A percentile compares a stretch with the other conserved stretches of the same genome.
Evolutionary conservation across 2,888 invertebrate species (phyloP).

Genomic region (Nesidiocoris tenuis): DNA sequence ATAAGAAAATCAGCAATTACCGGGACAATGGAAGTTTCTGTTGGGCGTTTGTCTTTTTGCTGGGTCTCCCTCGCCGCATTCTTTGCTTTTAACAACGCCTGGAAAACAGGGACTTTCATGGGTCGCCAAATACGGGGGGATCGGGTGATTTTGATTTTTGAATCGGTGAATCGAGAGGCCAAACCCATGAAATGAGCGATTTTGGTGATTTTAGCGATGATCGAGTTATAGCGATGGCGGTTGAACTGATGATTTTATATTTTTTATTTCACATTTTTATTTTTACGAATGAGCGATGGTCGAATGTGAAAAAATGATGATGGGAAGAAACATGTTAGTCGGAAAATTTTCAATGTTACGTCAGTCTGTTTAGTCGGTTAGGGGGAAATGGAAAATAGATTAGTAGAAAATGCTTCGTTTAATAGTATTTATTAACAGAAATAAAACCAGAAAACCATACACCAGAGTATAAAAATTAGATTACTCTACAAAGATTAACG

Average conservation of each 20-base stretch:
- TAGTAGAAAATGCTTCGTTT: slow-evolving; percentile 22
- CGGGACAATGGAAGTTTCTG: slow-evolving; percentile 13
- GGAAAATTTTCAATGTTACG: too few species aligned
- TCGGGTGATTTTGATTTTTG: neutral
- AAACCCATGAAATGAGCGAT: neutral
- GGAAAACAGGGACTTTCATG: slow-evolving; percentile 43
- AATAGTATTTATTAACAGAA: slow-evolving; percentile 28
- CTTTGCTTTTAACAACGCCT: slow-evolving; percentile 48
- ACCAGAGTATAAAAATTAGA: slow-evolving; percentile 16
- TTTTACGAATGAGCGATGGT: too few species aligned
- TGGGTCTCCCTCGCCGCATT: slow-evolving; percentile 45
- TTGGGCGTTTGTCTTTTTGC: slow-evolving; percentile 28
- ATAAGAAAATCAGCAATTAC: slow-evolving; percentile 29
- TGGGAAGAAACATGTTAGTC: too few species aligned
- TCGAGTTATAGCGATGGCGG: too few species aligned
- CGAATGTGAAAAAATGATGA: too few species aligned
- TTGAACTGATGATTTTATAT: too few species aligned
- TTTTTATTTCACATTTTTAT: too few species aligned
- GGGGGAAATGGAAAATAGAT: slow-evolving; percentile 28
- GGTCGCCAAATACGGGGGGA: slow-evolving; percentile 11
- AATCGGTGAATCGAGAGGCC: slow-evolving; percentile 7
- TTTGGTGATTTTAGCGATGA: neutral
- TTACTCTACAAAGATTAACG: neutral
- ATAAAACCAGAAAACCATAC: slow-evolving; percentile 28
- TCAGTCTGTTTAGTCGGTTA: neutral